A percentile compares a stretch with the other conserved stretches of the same genome.
These are phyloP conservation scores for Bombus ignitus DNA, from an alignment of 1,140 invertebrate genomes.

Conservation along the genomic window DNA sequence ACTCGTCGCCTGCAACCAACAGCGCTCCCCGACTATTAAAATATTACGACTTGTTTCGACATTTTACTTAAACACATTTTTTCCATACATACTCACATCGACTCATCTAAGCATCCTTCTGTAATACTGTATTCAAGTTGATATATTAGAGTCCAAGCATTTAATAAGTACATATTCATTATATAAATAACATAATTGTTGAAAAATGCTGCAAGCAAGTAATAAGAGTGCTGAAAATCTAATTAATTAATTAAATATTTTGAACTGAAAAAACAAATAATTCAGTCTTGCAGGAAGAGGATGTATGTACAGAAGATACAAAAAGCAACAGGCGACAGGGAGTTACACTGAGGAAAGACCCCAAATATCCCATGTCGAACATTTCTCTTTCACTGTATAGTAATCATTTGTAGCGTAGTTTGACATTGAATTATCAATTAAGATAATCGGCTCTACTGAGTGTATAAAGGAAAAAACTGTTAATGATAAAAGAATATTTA, in stretches of 20 bases:
- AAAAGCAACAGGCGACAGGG: slow-evolving; percentile 65
- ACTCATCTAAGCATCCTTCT: slow-evolving; percentile 70
- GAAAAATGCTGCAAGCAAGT: slow-evolving; percentile 46
- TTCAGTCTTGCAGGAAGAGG: slow-evolving; percentile 48
- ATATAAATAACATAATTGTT: slow-evolving; percentile 32
- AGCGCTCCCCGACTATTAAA: slow-evolving; percentile 72
- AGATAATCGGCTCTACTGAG: slow-evolving; percentile 77
- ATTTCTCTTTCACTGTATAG: slow-evolving; percentile 80
- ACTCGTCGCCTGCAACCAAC: slow-evolving; percentile 73
- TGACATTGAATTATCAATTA: slow-evolving; percentile 77
- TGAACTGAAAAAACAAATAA: slow-evolving; percentile 29
- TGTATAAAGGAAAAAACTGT: slow-evolving; percentile 75
- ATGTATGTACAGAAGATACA: slow-evolving; percentile 53
- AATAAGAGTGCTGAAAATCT: slow-evolving; percentile 37
- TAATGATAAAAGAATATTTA: slow-evolving; percentile 76
- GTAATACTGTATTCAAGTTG: slow-evolving; percentile 66
- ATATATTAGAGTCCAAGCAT: slow-evolving; percentile 66
- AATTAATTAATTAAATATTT: slow-evolving; percentile 11
- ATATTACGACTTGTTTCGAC: slow-evolving; percentile 72
- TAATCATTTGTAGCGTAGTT: slow-evolving; percentile 79
- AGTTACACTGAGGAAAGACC: slow-evolving; percentile 60
- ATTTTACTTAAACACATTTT: slow-evolving; percentile 74
- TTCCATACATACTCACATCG: slow-evolving; percentile 68
- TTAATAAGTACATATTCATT: slow-evolving; percentile 62
- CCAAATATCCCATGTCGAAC: slow-evolving; percentile 72